These are phyloP conservation scores for Hyles lineata DNA, from an alignment of 2,888 invertebrate genomes.

Conservation along the genomic window DNA sequence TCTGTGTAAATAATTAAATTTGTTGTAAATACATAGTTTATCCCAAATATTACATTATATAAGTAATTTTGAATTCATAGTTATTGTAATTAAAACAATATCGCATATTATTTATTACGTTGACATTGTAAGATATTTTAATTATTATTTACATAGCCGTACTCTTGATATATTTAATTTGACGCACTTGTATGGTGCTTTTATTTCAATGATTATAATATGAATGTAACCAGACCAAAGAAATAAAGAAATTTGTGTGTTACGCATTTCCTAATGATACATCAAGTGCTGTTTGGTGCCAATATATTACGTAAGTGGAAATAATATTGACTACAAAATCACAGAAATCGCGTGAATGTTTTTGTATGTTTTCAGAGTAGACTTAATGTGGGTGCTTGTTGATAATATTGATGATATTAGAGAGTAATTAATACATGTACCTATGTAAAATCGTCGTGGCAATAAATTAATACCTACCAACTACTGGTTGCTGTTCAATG, in stretches of 20 bases:
- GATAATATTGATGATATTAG: constrained; percentile 20
- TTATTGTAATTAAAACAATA: constrained; percentile 43
- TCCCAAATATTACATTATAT: constrained; percentile 57
- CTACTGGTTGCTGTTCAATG: constrained; percentile 16
- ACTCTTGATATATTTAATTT: constrained; percentile 39
- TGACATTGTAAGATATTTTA: constrained; percentile 45
- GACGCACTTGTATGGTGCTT: constrained; percentile 47
- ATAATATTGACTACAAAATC: constrained; percentile 22
- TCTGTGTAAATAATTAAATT: constrained; percentile 76
- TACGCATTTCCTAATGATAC: constrained; percentile 56
- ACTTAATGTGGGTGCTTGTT: constrained; percentile 26
- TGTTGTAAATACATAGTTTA: constrained; percentile 83
- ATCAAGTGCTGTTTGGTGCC: constrained; percentile 68
- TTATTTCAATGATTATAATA: constrained; percentile 61
- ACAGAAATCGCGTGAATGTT: constrained; percentile 21
- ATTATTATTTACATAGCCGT: constrained; percentile 40
- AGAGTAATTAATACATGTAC: not conserved
- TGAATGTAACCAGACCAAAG: constrained; percentile 70
- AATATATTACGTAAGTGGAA: constrained; percentile 46
- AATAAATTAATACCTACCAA: constrained; percentile 9
- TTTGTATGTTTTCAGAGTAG: constrained; percentile 26
- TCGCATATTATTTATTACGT: constrained; percentile 48
- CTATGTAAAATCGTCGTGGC: constrained; percentile 14
- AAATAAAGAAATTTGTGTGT: constrained; percentile 60
- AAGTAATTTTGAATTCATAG: constrained; percentile 42